Base-by-base conservation (phyloP, 2,797 vertebrate species). In the Esox masquinongy region DNA sequence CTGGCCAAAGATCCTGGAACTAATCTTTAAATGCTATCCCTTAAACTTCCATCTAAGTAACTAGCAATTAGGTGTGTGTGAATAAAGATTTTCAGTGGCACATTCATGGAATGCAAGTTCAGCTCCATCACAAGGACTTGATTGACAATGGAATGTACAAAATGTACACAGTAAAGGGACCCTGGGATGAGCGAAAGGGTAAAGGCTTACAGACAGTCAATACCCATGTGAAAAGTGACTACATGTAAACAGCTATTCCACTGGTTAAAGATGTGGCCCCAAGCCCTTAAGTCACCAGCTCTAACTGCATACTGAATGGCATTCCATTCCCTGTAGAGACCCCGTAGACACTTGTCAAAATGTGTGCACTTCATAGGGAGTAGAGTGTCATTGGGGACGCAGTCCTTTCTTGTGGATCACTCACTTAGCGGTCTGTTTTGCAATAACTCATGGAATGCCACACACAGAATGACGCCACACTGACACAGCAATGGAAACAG, bases 141-240 rank as follows among this genome's bases (percentile, higher is more conserved):
- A 34, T 36, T 24, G 49, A n/a, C 24, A 64, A 34, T 14, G 14
- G 17, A 56, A 51, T 17, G 61, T 15, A 70, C 70, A 72, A 11
- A 36, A 80, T 15, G 49, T 16, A 11, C 24, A 47, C 59, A 72
- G 59, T 22, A 74, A 36, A 29, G n/a, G 61, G 17, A 74, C 1
- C 34, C 53, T 39, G 56, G 77, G 61, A 50, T 61, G 74, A 12
- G 75, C 80, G 39, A 67, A 61, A 14, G 22, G n/a, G 19, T 49
- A 39, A 24, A 22, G 31, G 50, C 14, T 6, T 64, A 29, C 53
- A 19, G 17, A 19, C 53, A 56, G 36, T 69, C 19, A 51, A 17
- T 47, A 43, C 34, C 51, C 51, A 8, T 22, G 2, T 59, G 53
- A n/a, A n/a, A 11, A 59, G 19, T 22, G 53, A 11, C 53, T n/a